Evolutionary conservation across 92 coral and sea anemone species (phyloP), one percentile per base, ranked within the genome.

Genomic region (Phenganax subtilis): DNA sequence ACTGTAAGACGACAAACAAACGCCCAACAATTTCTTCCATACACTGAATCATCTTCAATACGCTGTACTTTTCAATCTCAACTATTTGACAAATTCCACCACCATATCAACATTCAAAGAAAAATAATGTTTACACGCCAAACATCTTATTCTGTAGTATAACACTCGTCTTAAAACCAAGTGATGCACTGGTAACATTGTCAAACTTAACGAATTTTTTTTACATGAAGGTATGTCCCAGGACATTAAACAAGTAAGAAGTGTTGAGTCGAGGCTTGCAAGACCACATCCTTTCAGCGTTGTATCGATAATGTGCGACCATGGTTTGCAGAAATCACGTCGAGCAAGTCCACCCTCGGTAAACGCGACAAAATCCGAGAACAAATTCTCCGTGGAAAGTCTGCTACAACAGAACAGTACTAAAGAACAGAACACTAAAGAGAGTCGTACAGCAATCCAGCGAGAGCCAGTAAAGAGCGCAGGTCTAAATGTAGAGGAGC

Each of bases 361-460:
- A 82, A 2, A 37, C 47, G 47, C 47, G 47, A 90, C 61, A 82
- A 88, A 69, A 92, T 88, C 85, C 12, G 81, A 84, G 51, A 94
- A 87, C 80, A 92, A 90, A 85, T 96, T 96, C 85, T 96, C 99
- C 57, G 97, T 96, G 63, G 99, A 96, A 78, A 90, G 93, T 72
- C 86, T 96, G 71, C 91, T 96, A 84, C 90, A 96, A 80, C 91
- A 90, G 84, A 93, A 90, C 77, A 80, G 76, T 68, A 82, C 84
- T 31, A 88, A 88, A 57, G 88, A 87, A 58, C 89, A 87, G 78
- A 92, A 89, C 47, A 57, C 67, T 52, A 85, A 86, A 71, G 82
- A 57, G 69, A 85, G 64, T 47, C 59, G 81, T 12, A 72, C 72
- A 29, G 88, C 79, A 57, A 37, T 37, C 3, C 47, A 37, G 61